Conservation (phyloP, 2,888 invertebrate species). For the Drosophila leonis region DNA sequence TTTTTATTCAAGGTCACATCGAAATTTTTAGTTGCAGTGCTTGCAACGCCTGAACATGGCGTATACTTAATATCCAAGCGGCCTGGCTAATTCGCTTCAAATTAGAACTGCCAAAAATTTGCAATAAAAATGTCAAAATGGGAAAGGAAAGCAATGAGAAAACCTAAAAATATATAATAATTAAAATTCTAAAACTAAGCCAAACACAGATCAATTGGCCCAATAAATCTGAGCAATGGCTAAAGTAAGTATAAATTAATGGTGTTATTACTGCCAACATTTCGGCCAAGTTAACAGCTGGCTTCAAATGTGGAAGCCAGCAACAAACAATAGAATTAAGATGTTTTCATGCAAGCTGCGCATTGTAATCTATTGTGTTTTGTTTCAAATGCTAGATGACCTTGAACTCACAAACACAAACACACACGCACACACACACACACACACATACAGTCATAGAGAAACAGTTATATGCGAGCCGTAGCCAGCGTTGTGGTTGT, state of each 20-base stretch:
- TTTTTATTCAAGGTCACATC: neutral
- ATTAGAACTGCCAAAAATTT: slow-evolving; percentile 2
- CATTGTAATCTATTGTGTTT: slow-evolving; percentile 74
- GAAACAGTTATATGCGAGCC: slow-evolving; percentile 48
- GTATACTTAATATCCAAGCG: neutral
- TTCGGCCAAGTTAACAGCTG: slow-evolving; percentile 9
- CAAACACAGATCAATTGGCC: neutral
- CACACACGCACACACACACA: slow-evolving; percentile 45
- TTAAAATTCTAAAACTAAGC: neutral
- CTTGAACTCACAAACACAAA: slow-evolving; percentile 82
- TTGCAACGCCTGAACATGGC: neutral
- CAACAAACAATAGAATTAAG: slow-evolving; percentile 46
- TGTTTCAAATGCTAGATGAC: slow-evolving; percentile 84
- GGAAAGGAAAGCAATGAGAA: neutral
- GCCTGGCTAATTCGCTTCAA: neutral
- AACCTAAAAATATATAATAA: too few relatives aligned
- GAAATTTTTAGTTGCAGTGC: neutral
- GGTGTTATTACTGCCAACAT: neutral
- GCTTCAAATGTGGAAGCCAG: slow-evolving; percentile 21
- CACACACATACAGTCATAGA: slow-evolving; percentile 41
- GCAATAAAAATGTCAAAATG: neutral
- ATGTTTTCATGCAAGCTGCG: slow-evolving; percentile 63
- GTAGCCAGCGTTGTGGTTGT: slow-evolving; percentile 60
- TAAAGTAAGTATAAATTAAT: neutral
- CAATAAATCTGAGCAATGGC: neutral